Evolutionary conservation across 2,113 vertebrate genomes (phyloP).

Genomic region (Anser cygnoides): DNA sequence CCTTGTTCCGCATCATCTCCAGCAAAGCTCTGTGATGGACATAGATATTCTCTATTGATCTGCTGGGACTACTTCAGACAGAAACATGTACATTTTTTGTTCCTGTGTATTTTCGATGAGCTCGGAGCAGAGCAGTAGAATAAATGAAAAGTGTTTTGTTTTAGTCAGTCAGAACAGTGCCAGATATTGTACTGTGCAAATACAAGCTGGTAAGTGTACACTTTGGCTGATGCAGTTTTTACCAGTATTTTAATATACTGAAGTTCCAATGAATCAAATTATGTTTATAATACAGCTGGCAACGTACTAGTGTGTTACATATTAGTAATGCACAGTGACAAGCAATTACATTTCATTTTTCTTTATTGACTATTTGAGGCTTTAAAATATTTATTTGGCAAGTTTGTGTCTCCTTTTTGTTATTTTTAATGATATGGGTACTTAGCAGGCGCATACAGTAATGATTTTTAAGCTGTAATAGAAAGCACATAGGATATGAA

Average conservation of each 20-base stretch:
- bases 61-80: background rate
- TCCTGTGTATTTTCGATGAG: slow-evolving; percentile 17
- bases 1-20: slow-evolving; percentile 14
- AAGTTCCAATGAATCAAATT: background rate
- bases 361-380: slow-evolving; percentile 29
- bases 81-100: background rate
- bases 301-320: background rate
- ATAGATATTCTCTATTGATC: background rate
- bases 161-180: background rate
- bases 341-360: slow-evolving; percentile 34
- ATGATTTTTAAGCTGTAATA: slow-evolving; percentile 55
- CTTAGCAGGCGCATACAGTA: slow-evolving; percentile 44
- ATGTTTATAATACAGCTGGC: background rate
- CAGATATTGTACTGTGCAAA: background rate
- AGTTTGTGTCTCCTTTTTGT: slow-evolving; percentile 35
- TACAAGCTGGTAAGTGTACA: background rate
- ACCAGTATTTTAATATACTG: slow-evolving; percentile 17
- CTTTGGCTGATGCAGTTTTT: background rate
- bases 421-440: slow-evolving; percentile 50
- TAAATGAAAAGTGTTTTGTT: slow-evolving; percentile 25
- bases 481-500: slow-evolving; percentile 59
- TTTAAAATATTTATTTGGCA: slow-evolving; percentile 50
- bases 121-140: background rate
- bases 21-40: slow-evolving; percentile 12
- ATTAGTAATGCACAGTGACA: background rate